Base-by-base conservation (phyloP, 2,888 invertebrate genomes). In the Eristalis pertinax region DNA sequence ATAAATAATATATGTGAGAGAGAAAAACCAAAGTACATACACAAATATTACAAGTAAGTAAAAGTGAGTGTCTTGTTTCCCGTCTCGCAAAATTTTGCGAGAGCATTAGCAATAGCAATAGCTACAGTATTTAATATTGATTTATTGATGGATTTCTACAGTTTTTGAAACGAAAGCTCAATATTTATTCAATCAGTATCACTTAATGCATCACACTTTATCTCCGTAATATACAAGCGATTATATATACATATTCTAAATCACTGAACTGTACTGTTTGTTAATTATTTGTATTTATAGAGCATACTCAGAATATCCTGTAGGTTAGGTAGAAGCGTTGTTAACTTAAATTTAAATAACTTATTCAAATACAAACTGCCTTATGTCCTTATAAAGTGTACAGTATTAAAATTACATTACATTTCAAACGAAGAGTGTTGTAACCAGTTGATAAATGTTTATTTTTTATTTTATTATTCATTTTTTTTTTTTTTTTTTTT, bases 181-280 rank as follows among this genome's bases (percentile, higher is more conserved):
- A 86, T 22, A 65, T 84, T 65, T 60, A 75, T 63, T 65, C 43
- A 73, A 69, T 58, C 56, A 77, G 69, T 76, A 72, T 84, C 72
- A 87, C 79, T 79, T 83, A 84, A 76, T 68, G 65, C 87, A 87
- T 87, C 87, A 87, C 87, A 87, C 87, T 69, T 77, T 68, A 63
- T 74, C 67, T 78, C 68, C 72, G 67, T 72, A 79, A 79, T 62
- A 74, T 56, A 24, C 29, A 15, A 35, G 62, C 8, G 38, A 43
- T 13, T 43, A 73, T 10, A n/a, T 2, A 29, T 4, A 2, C 5
- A 29, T 60, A 73, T 19, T 81, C 67, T 67, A 67, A 84, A 72
- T 72, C 72, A 74, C 69, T 63, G 43, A 35, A 75, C 60, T 67
- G 73, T 26, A 65, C 5, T 72, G 72, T 69, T 77, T 85, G 72